Evolutionary conservation across 2,888 invertebrate genomes (phyloP).

Genomic region (Netelia virgata): DNA sequence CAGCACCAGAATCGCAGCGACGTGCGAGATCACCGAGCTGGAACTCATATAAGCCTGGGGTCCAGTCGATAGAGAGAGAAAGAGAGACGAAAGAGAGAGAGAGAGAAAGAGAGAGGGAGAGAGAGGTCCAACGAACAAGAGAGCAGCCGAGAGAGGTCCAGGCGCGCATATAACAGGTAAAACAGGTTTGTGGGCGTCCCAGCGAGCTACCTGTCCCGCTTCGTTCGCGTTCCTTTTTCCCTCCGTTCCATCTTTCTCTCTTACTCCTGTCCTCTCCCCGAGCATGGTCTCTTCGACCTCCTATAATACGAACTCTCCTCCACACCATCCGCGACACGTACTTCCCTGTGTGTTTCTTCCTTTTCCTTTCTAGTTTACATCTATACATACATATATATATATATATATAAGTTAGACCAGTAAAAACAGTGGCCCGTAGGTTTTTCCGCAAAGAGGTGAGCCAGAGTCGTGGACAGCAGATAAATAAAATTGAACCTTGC

Average conservation of each 20-base stretch:
- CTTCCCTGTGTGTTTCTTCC: constrained; percentile 57
- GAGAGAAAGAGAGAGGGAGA: constrained; percentile 37
- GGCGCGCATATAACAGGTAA: constrained; percentile 73
- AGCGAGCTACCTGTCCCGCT: constrained; percentile 80
- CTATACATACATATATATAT: background rate
- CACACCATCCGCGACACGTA: constrained; percentile 55
- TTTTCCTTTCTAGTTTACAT: constrained; percentile 1
- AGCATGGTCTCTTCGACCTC: constrained; percentile 37
- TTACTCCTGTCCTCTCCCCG: constrained; percentile 42
- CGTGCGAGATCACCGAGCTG: constrained; percentile 70
- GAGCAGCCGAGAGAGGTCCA: constrained; percentile 54
- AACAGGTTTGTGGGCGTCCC: constrained; percentile 77
- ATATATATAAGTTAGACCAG: background rate
- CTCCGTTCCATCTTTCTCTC: constrained; percentile 37
- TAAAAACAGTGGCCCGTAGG: background rate
- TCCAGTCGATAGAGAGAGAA: constrained; percentile 41
- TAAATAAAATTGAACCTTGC: background rate
- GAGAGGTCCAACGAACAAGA: constrained; percentile 45
- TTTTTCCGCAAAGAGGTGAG: background rate
- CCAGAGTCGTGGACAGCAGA: background rate
- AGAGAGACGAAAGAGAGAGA: constrained; percentile 44
- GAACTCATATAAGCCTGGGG: constrained; percentile 70
- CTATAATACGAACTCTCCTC: constrained; percentile 44
- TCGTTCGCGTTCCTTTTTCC: constrained; percentile 66
- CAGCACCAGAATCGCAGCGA: constrained; percentile 64